Evolutionary conservation across 2,888 invertebrate genomes (phyloP), one percentile per base, ranked within the genome.

Genomic region (Sympetrum striolatum): DNA sequence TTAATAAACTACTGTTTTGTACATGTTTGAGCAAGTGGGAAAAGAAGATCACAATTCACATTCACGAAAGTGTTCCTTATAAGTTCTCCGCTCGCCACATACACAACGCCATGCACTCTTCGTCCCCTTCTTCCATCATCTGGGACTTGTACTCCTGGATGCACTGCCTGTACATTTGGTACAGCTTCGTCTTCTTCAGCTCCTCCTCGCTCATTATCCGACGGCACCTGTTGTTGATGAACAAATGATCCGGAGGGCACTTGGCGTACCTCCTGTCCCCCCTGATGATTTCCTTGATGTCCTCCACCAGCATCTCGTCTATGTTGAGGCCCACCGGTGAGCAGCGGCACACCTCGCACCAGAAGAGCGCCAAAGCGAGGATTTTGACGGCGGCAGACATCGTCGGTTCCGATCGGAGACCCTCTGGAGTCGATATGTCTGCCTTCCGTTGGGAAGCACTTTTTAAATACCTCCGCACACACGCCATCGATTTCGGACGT

Each of bases 201-300:
- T 86, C 86, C 18, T 86, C 86, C n/a, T 86, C 86, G 60, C 37
- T 86, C 35, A 86, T 22, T 2, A 86, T 86, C 64, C 60, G 86
- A 15, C 86, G 58, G 37, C 86, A 86, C 86, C 86, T 58, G 2
- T 37, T 86, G 58, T 60, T 60, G 18, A 86, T 37, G 18, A 86
- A 60, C 37, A 86, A 37, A n/a, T 86, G 35, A 8, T 60, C 22
- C 1, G 86, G 86, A 18, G 86, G 86, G 35, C 86, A 86, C 64
- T 31, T 18, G 1, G 86, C 64, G n/a, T 86, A 86, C n/a, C 86
- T 60, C 1, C 10, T 53, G n/a, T 60, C 37, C 10, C 86, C n/a
- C 37, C 86, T 37, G 22, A 86, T 22, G 58, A 86, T 86, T 18
- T 86, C 86, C 60, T n/a, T 10, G 35, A 86, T 64, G 64, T 86